Evolutionary conservation across 2,888 invertebrate genomes (phyloP), one percentile per base, ranked within the genome.

Genomic region (Oscheius sp.): DNA sequence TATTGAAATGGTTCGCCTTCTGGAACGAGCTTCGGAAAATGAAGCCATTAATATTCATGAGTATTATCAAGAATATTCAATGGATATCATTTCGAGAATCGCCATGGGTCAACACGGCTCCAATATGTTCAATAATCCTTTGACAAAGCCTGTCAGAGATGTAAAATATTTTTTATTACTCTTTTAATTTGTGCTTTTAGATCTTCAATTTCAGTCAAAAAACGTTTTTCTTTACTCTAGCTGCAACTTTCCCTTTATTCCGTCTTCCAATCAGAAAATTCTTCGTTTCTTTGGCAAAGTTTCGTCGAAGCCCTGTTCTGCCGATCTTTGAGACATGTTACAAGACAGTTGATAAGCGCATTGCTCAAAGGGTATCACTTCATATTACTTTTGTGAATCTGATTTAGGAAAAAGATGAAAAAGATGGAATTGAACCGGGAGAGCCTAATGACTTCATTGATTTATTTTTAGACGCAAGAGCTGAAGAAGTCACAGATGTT

Each of bases 361-460:
- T 74, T 6, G 50, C 57, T 17, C 71, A 71, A 31, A 45, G 76
- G 29, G 70, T 66, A 64, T 10, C 6, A 34, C 5, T 31, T 3
- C 3, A n/a, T 15, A 55, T 4, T 29, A 8, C 2, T 61, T n/a
- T 0, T 33, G 31, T n/a, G 8, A 5, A 31, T 27, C 1, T 25
- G 4, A 20, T 63, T 70, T 45, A 74, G 74, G 63, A 46, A 23
- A 61, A 64, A 55, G 71, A 73, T 34, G 39, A 37, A 0, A 46
- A 48, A 50, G 55, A 61, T n/a, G 73, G 71, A 12, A 69, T 73
- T 4, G 72, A 74, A 42, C 65, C 74, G 10, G 29, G 46, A 4
- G 61, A 71, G 20, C 46, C 65, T 3, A 57, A 52, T 15, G 85
- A 85, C 63, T 85, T 85, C 64, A 83, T 85, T 55, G 84, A 85